A percentile compares a stretch with the other conserved stretches of the same genome.
These are phyloP conservation scores for Stictocephala bisonia DNA, from an alignment of 2,888 invertebrate genomes.

Conservation along the genomic window DNA sequence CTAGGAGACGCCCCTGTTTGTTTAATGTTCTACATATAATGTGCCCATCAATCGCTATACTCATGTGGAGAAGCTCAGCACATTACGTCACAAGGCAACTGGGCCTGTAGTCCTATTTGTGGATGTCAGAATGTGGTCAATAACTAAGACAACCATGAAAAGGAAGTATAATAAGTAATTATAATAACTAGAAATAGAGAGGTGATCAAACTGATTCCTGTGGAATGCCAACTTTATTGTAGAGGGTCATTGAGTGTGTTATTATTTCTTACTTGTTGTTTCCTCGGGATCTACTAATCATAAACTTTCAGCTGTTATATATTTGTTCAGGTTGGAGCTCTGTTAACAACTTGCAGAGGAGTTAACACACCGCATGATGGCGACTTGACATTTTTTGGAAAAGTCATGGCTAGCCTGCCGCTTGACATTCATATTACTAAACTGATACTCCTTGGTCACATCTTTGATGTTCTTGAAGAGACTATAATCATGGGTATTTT, in stretches of 20 bases:
- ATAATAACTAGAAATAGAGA: too few relatives aligned
- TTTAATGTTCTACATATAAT: too few relatives aligned
- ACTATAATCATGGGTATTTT: conserved; percentile 84
- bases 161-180: too few relatives aligned
- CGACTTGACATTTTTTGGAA: conserved; percentile 87
- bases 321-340: conserved; percentile 77
- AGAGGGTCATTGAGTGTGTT: background rate
- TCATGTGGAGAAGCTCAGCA: too few relatives aligned
- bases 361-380: conserved; percentile 76
- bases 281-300: background rate
- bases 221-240: too few relatives aligned
- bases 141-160: too few relatives aligned
- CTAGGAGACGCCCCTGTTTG: too few relatives aligned
- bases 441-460: conserved; percentile 86
- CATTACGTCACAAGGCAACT: too few relatives aligned
- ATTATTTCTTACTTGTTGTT: background rate
- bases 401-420: conserved; percentile 84
- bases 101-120: too few relatives aligned
- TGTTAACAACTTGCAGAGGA: conserved; percentile 72
- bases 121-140: too few relatives aligned
- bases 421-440: conserved; percentile 85
- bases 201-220: too few relatives aligned
- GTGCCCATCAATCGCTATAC: too few relatives aligned
- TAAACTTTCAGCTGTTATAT: background rate
- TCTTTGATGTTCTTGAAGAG: conserved; percentile 87